phyloP scores from a whole-genome alignment of 2,113 vertebrate species.

The Chamaea fasciata region DNA sequence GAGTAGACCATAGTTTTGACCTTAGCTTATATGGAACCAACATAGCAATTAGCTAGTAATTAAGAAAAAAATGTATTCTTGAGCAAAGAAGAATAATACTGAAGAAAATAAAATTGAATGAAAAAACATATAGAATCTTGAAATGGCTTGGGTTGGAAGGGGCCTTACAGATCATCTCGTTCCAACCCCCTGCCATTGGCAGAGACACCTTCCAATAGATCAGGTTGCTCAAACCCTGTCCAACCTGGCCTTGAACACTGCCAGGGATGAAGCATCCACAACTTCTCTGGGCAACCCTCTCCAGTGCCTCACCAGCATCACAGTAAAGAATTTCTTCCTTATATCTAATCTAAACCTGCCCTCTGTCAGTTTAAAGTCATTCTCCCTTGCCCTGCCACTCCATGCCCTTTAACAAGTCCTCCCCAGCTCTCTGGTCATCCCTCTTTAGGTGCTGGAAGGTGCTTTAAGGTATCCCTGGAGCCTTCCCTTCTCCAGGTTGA shows the following conservation, averaged over 20 bases:
- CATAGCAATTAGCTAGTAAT: background rate
- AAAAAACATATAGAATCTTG: background rate
- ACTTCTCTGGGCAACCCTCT: background rate
- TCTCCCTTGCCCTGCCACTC: background rate
- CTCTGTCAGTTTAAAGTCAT: background rate
- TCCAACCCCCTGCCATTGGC: background rate
- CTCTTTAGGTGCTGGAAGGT: background rate
- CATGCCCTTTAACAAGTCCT: background rate
- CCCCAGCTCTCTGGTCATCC: background rate
- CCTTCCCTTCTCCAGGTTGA: background rate
- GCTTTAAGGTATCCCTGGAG: background rate
- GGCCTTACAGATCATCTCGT: rapidly evolving
- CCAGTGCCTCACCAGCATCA: background rate
- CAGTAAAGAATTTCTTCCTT: background rate
- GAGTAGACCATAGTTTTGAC: background rate
- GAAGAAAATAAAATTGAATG: background rate
- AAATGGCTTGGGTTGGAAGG: background rate
- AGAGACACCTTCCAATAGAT: background rate
- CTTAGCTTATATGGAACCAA: background rate
- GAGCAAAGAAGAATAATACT: background rate
- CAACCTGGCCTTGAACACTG: background rate
- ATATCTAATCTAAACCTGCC: background rate
- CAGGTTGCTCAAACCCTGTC: background rate
- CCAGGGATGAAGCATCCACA: background rate
- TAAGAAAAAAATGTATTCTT: background rate